Conservation (phyloP, 2,888 invertebrate species). For the Scrobipalpa atriplicella region DNA sequence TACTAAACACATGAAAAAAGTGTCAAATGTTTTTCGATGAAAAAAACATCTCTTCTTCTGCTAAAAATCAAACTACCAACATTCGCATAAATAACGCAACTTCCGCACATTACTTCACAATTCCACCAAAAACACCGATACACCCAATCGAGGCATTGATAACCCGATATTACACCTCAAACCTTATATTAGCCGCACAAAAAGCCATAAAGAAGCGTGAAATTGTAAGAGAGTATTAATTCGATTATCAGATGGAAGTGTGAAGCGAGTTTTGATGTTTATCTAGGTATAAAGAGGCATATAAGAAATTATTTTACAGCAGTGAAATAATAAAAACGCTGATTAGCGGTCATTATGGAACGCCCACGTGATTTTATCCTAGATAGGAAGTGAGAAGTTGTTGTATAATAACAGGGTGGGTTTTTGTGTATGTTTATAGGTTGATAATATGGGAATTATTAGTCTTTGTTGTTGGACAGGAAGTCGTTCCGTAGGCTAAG, state of each 20-base stretch:
- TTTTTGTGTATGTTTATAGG: slow-evolving; percentile 56
- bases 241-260: slow-evolving; percentile 83
- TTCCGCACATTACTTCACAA: slow-evolving; percentile 46
- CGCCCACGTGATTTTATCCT: slow-evolving; percentile 75
- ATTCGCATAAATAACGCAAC: slow-evolving; percentile 47
- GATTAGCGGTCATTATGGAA: slow-evolving; percentile 79
- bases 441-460: slow-evolving; percentile 33
- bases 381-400: slow-evolving; percentile 74
- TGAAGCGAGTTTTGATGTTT: slow-evolving; percentile 82
- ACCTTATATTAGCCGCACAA: slow-evolving; percentile 74
- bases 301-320: slow-evolving; percentile 81
- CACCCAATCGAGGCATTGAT: slow-evolving; percentile 74
- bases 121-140: slow-evolving; percentile 62
- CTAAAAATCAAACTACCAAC: background rate
- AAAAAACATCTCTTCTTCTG: background rate
- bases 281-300: slow-evolving; percentile 81
- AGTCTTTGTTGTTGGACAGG: slow-evolving; percentile 18
- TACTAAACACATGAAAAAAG: no score
- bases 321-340: slow-evolving; percentile 80
- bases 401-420: slow-evolving; percentile 63
- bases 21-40: no score
- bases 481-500: slow-evolving; percentile 1
- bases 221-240: slow-evolving; percentile 80
- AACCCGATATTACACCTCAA: slow-evolving; percentile 75
- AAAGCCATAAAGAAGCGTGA: slow-evolving; percentile 80